These are phyloP conservation scores for Mionectes olivaceus DNA, from an alignment of 2,797 vertebrate species.

Conservation along the genomic window DNA sequence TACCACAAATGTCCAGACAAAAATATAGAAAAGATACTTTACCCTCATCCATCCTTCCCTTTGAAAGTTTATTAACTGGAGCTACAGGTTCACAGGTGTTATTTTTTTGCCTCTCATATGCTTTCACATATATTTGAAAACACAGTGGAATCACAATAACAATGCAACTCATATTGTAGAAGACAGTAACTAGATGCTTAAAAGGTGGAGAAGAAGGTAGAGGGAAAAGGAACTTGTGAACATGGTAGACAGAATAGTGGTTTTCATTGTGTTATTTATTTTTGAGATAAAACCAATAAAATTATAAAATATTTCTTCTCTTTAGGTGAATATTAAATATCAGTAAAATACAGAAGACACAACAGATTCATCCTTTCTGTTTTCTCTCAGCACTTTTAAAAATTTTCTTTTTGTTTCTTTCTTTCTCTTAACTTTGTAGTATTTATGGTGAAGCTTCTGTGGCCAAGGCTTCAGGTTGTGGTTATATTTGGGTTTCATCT, in stretches of 20 bases:
- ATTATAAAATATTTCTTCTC: conserved; percentile 19
- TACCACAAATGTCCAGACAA: not conserved
- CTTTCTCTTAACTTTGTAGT: not conserved
- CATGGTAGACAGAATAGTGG: not conserved
- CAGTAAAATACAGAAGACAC: not conserved
- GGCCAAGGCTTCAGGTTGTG: not conserved
- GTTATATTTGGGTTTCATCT: not conserved
- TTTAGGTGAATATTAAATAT: conserved; percentile 5
- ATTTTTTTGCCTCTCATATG: not conserved
- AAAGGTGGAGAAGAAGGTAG: conserved; percentile 19
- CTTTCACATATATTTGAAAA: conserved; percentile 53
- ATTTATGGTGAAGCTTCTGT: not conserved
- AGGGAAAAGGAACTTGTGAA: not conserved
- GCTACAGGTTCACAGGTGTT: not conserved
- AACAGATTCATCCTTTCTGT: not conserved
- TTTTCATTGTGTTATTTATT: conserved; percentile 9
- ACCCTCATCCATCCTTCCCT: not conserved
- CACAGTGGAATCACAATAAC: not conserved
- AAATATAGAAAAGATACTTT: not conserved
- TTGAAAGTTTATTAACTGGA: not conserved
- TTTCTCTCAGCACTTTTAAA: not conserved
- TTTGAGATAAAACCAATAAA: not conserved
- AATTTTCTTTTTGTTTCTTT: not conserved
- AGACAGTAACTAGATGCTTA: not conserved
- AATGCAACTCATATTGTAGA: not conserved